A percentile compares a stretch with the other conserved stretches of the same genome.
phyloP scores from a whole-genome alignment of 2,113 vertebrate genomes.

The Otis tarda region DNA sequence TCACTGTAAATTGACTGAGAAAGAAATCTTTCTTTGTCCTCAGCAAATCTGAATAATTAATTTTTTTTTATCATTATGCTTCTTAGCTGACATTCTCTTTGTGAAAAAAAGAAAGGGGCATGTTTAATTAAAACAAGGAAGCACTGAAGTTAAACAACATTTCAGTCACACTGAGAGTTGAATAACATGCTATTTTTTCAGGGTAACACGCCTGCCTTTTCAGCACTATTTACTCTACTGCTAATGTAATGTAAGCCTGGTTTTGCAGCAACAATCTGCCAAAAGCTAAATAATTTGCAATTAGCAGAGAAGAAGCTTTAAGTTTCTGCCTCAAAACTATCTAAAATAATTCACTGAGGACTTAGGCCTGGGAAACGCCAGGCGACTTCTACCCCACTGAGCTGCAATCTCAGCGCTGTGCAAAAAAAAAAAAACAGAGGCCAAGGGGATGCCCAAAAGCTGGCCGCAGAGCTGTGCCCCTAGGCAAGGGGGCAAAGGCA shows the following conservation, averaged over 20 bases:
- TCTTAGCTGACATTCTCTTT: background rate
- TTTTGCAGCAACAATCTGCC: slow-evolving; percentile 32
- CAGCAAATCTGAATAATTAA: slow-evolving; percentile 39
- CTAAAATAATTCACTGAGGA: background rate
- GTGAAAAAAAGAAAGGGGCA: background rate
- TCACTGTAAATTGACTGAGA: background rate
- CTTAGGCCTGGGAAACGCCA: background rate
- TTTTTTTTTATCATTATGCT: slow-evolving; percentile 25
- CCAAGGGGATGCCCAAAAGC: background rate
- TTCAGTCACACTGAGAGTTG: slow-evolving; percentile 11
- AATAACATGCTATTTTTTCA: background rate
- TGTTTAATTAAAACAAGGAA: slow-evolving; percentile 65
- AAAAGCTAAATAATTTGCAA: slow-evolving; percentile 53
- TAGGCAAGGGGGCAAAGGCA: background rate
- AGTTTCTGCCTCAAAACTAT: slow-evolving; percentile 3
- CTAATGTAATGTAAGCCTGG: slow-evolving; percentile 6
- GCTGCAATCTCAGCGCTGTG: fast-evolving
- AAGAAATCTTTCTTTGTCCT: slow-evolving; percentile 27
- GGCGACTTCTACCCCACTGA: background rate
- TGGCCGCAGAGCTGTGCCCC: background rate
- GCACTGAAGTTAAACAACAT: slow-evolving; percentile 24
- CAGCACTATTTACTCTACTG: background rate
- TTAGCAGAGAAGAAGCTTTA: slow-evolving; percentile 29
- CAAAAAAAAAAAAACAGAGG: background rate
- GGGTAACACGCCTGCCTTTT: background rate